phyloP scores from a whole-genome alignment of 2,113 vertebrate species.

The western clawed frog (Xenopus tropicalis) region DNA sequence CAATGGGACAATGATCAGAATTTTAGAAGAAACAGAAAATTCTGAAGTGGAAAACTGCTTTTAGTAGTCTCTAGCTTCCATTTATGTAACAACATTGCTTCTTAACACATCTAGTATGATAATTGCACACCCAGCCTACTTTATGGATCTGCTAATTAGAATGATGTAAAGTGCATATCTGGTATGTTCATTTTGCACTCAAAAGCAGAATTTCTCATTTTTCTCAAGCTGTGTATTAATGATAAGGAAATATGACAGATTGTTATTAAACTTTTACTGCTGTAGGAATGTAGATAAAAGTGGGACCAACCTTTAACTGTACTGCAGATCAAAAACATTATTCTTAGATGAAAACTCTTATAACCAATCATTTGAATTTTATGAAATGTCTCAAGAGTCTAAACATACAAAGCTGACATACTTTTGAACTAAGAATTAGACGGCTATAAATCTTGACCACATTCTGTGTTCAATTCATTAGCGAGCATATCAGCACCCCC shows the following conservation, averaged over 20 bases:
- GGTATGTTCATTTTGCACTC: constrained; percentile 63
- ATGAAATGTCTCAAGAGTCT: constrained; percentile 1
- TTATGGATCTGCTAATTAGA: constrained; percentile 62
- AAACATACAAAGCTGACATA: constrained; percentile 22
- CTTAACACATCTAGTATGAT: constrained; percentile 53
- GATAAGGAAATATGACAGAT: constrained; percentile 60
- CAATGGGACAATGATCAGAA: constrained; percentile 47
- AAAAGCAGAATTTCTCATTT: constrained; percentile 53
- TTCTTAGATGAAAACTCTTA: constrained; percentile 54
- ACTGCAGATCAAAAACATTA: constrained; percentile 55
- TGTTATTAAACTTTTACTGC: constrained; percentile 69
- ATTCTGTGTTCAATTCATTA: constrained; percentile 21
- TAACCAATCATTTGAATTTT: constrained; percentile 34
- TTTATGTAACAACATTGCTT: constrained; percentile 26
- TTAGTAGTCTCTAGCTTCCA: background rate
- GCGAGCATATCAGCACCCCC: background rate
- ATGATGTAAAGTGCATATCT: constrained; percentile 57
- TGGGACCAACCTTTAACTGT: constrained; percentile 52
- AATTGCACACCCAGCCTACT: constrained; percentile 60
- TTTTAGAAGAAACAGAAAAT: constrained; percentile 53
- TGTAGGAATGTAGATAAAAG: constrained; percentile 58
- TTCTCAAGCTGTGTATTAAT: constrained; percentile 64
- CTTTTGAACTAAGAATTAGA: background rate
- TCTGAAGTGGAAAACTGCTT: constrained; percentile 28
- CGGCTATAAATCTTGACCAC: background rate